A percentile compares a stretch with the other conserved stretches of the same genome.
phyloP scores from a whole-genome alignment of 2,888 invertebrate species.

The Lissonota sp. region DNA sequence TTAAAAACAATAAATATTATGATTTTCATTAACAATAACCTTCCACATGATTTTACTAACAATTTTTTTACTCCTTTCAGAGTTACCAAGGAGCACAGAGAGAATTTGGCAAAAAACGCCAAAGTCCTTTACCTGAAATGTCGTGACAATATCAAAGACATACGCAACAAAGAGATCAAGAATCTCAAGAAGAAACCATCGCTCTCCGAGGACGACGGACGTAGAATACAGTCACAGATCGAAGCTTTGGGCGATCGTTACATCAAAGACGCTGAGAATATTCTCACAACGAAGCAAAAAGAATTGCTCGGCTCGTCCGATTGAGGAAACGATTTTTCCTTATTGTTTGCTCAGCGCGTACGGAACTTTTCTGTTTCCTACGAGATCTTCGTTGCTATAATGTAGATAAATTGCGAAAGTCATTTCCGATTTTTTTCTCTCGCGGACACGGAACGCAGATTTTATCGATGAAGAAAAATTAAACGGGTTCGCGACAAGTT shows the following conservation, averaged over 20 bases:
- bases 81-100: slow-evolving; percentile 96
- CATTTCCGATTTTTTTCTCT: background rate
- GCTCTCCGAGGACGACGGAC: slow-evolving; percentile 89
- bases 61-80: slow-evolving; percentile 78
- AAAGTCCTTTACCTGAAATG: slow-evolving; percentile 92
- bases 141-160: slow-evolving; percentile 90
- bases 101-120: slow-evolving; percentile 94
- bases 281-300: slow-evolving; percentile 89
- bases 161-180: slow-evolving; percentile 90
- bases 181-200: slow-evolving; percentile 89
- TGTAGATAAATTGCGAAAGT: no score
- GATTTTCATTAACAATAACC: slow-evolving; percentile 68
- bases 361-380: no score
- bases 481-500: background rate
- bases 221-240: slow-evolving; percentile 89
- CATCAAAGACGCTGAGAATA: slow-evolving; percentile 87
- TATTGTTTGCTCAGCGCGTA: no score
- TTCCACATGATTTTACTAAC: background rate
- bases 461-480: background rate
- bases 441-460: slow-evolving; percentile 3
- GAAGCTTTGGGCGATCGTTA: slow-evolving; percentile 89
- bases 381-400: no score
- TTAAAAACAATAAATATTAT: no score
- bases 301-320: slow-evolving; percentile 88
- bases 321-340: slow-evolving; percentile 33